Evolutionary conservation across 2,113 vertebrate species (phyloP).

Genomic region (Herpetotheres cachinnans): DNA sequence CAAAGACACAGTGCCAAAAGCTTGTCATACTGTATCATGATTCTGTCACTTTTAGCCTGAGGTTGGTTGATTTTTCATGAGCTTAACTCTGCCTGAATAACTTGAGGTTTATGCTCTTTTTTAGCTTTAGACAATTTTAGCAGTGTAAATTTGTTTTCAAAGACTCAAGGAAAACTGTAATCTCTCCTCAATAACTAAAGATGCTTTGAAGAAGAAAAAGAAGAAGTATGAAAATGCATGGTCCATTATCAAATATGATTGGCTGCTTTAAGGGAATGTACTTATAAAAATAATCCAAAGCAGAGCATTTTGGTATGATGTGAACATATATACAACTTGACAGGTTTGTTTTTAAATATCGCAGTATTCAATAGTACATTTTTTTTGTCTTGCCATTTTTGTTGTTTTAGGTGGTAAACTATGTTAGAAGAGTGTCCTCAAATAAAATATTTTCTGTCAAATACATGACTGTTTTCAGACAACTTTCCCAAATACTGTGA

Average conservation of each 20-base stretch:
- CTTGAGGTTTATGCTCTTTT: slow-evolving; percentile 38
- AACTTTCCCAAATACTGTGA: neutral
- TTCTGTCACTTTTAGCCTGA: slow-evolving; percentile 43
- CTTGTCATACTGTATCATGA: slow-evolving; percentile 31
- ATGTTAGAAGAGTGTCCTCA: neutral
- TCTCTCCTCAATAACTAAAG: slow-evolving; percentile 39
- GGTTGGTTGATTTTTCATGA: slow-evolving; percentile 41
- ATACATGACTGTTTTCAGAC: neutral
- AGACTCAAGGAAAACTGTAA: slow-evolving; percentile 9
- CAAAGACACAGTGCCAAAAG: slow-evolving; percentile 15
- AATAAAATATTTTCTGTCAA: slow-evolving; percentile 28
- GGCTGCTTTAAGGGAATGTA: slow-evolving; percentile 2
- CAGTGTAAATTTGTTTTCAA: slow-evolving; percentile 48
- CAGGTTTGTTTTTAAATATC: slow-evolving; percentile 36
- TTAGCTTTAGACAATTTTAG: slow-evolving; percentile 51
- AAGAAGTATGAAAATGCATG: neutral
- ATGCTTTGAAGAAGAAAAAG: slow-evolving; percentile 41
- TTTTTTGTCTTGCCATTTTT: neutral
- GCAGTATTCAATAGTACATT: neutral
- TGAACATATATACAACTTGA: slow-evolving; percentile 10
- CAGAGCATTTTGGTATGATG: slow-evolving; percentile 24
- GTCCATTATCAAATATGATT: neutral
- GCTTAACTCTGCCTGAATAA: slow-evolving; percentile 16
- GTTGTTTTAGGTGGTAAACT: neutral
- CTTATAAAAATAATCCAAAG: slow-evolving; percentile 52